Conservation (phyloP, 2,888 invertebrate genomes). For the Hyalella azteca region DNA sequence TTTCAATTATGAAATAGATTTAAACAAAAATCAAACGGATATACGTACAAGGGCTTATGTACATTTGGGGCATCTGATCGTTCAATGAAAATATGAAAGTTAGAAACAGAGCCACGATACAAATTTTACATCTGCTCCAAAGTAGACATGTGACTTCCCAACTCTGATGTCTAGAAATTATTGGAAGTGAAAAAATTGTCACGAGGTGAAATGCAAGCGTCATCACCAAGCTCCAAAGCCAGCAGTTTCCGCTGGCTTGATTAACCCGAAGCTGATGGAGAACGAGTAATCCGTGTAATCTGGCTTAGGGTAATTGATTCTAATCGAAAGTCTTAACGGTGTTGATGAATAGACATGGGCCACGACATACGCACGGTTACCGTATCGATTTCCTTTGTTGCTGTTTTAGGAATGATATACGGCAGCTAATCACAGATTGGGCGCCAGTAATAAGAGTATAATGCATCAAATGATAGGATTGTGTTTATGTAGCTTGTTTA, state of each 20-base stretch:
- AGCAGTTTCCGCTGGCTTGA: conserved; percentile 9
- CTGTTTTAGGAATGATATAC: conserved; percentile 34
- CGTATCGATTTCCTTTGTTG: conserved; percentile 35
- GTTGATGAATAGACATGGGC: conserved; percentile 35
- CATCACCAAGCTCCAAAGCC: background rate
- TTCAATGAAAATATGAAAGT: no score
- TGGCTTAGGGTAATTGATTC: conserved; percentile 30
- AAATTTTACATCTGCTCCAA: no score
- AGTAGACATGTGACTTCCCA: no score
- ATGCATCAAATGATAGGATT: conserved; percentile 37
- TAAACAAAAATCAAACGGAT: no score
- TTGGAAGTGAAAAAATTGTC: conserved; percentile 8
- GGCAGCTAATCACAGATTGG: conserved; percentile 34
- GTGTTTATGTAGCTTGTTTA: conserved; percentile 33
- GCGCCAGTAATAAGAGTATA: conserved; percentile 31
- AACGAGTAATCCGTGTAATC: conserved; percentile 32
- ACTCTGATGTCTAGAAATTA: no score
- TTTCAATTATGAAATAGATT: no score
- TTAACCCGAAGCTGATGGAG: conserved; percentile 18
- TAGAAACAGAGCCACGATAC: no score
- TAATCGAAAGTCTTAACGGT: conserved; percentile 35
- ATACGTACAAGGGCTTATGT: no score
- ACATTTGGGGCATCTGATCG: no score
- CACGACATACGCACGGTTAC: conserved; percentile 24
- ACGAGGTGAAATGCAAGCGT: background rate